A percentile compares a stretch with the other conserved stretches of the same genome.
These are phyloP conservation scores for Arrhopalites spinosus DNA, from an alignment of 2,888 invertebrate species.

Conservation along the genomic window DNA sequence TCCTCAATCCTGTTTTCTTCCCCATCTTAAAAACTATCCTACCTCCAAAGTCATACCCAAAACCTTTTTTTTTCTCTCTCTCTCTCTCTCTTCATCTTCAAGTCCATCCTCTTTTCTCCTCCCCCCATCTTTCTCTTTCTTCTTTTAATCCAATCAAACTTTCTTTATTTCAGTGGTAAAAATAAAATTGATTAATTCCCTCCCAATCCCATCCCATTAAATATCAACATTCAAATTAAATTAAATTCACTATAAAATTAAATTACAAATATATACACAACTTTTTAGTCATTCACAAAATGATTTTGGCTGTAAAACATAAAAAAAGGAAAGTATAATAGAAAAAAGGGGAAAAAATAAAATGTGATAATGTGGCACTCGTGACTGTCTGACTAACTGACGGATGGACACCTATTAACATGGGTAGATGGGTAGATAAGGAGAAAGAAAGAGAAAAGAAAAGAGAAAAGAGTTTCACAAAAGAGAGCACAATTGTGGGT, in stretches of 20 bases:
- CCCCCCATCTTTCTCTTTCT: not conserved
- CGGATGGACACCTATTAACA: slow-evolving; percentile 20
- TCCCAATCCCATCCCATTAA: no score
- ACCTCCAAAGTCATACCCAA: no score
- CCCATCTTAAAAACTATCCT: no score
- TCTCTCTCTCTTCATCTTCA: not conserved
- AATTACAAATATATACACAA: no score
- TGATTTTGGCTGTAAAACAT: not conserved
- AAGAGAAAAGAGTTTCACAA: not conserved
- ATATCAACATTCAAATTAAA: no score
- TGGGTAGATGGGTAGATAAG: slow-evolving; percentile 20
- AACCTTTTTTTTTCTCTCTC: slow-evolving; percentile 1
- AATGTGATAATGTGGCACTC: not conserved
- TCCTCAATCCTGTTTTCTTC: slow-evolving; percentile 21
- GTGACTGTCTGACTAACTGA: slow-evolving; percentile 18
- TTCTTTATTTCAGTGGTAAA: not conserved
- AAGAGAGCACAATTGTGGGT: slow-evolving; percentile 30
- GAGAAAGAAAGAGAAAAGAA: slow-evolving; percentile 17
- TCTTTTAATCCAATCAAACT: not conserved
- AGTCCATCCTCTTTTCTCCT: not conserved
- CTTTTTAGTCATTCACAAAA: not conserved
- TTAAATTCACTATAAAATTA: no score
- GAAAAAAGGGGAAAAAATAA: slow-evolving; percentile 6
- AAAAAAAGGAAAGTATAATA: not conserved
- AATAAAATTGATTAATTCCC: no score